phyloP scores from a whole-genome alignment of 2,113 vertebrate genomes.

The Eptesicus fuscus region DNA sequence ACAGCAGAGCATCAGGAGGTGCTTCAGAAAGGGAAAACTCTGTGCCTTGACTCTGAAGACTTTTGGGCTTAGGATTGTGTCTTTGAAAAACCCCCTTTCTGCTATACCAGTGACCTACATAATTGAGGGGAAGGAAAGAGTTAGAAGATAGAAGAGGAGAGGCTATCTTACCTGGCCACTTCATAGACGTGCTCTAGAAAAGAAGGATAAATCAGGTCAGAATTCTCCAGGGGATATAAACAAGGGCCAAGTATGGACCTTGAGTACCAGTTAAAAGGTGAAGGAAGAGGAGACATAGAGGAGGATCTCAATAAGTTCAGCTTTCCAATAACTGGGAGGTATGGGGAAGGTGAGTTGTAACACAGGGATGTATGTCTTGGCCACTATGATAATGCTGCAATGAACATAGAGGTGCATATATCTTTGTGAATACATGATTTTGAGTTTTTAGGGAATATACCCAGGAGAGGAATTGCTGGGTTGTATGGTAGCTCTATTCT shows the following conservation, averaged over 20 bases:
- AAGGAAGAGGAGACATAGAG: neutral
- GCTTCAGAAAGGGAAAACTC: neutral
- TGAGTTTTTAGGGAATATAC: no score
- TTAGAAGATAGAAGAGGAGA: slow-evolving; percentile 17
- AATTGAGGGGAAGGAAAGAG: neutral
- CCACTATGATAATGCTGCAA: no score
- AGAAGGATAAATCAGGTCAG: slow-evolving; percentile 43
- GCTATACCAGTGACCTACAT: neutral
- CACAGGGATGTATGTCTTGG: neutral
- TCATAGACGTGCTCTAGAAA: slow-evolving; percentile 54
- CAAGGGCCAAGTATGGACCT: neutral
- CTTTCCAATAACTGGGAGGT: neutral
- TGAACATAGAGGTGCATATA: no score
- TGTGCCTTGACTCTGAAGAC: neutral
- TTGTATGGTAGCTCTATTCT: no score
- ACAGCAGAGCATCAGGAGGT: neutral
- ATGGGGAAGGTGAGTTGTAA: neutral
- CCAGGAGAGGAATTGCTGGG: no score
- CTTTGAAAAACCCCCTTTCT: neutral
- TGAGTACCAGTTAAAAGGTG: neutral
- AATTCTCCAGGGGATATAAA: slow-evolving; percentile 5
- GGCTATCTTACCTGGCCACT: slow-evolving; percentile 45
- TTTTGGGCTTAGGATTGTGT: neutral
- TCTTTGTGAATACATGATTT: no score
- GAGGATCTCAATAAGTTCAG: neutral